Percentiles rank a stretch among this genome's conserved stretches.
Evolutionary conservation across 2,113 vertebrate species (phyloP).

Genomic region (Zingel zingel): DNA sequence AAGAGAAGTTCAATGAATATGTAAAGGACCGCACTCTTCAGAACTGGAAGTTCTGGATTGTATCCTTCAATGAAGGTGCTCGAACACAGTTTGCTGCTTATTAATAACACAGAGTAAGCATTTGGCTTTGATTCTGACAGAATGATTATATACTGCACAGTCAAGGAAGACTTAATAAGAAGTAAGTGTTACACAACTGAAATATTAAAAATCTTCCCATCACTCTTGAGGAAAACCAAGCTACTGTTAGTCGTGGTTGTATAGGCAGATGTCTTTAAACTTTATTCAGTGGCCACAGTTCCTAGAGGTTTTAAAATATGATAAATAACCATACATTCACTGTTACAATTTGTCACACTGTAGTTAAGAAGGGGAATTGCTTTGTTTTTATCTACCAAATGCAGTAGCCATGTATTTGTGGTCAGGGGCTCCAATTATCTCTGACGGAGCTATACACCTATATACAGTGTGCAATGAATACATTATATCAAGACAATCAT

Average conservation of each 20-base stretch:
- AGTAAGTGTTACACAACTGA: not conserved
- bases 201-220: not conserved
- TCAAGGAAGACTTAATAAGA: not conserved
- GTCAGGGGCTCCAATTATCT: not conserved
- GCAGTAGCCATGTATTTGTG: not conserved
- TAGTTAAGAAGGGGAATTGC: not conserved
- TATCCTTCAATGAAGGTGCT: constrained; percentile 87
- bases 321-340: not conserved
- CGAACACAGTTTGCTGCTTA: not conserved
- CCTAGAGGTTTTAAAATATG: not conserved
- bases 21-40: constrained; percentile 92
- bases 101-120: not conserved
- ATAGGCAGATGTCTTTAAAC: not conserved
- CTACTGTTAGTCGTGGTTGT: not conserved
- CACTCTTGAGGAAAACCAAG: not conserved
- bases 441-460: not conserved
- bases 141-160: not conserved
- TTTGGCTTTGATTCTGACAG: not conserved
- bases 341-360: not conserved
- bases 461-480: not conserved
- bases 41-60: constrained; percentile 99
- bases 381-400: not conserved
- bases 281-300: not conserved
- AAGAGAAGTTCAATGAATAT: constrained; percentile 92
- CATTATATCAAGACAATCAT: too few species aligned